Base-by-base conservation (phyloP, 2,888 invertebrate genomes). In the Pristionchus fissidentatus region DNA sequence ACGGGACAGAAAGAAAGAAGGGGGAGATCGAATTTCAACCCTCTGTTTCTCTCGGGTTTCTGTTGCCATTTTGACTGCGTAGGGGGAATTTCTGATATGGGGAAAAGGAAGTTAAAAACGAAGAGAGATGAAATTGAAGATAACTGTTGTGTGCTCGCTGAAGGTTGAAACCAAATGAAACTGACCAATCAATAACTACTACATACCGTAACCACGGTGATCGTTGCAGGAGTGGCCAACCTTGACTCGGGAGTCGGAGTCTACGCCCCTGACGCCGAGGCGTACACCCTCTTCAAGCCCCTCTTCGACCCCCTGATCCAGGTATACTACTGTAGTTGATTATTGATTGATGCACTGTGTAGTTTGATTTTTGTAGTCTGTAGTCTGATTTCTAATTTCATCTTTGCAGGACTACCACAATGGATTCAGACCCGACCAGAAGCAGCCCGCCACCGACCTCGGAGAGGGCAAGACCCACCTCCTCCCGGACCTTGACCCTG, bases 301-400 rank as follows among this genome's bases (percentile, higher is more conserved):
- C 94, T 98, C 90, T 98, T 98, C 94, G 97, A 98, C 94, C 97
- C 97, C 93, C 96, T 98, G 94, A 98, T 98, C 93, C 97, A 92
- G 87, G 90, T 86, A 41, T 32, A 2, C 2, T 43, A n/a, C 1
- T 10, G 70, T 32, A 55, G 13, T 15, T 52, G 10, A 15, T 22
- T 15, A 52, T 22, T 22, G n/a, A n/a, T n/a, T n/a, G n/a, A n/a
- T n/a, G n/a, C 32, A 62, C 62, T 5, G 52, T 77, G 10, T 10
- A 22, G 38, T 52, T 55, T 79, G 79, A 55, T 26, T 41, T 57
- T 41, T 79, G 79, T 38, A 26, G 3, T 77, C 10, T 49, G 46
- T 22, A 29, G 19, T 77, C 13, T 77, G 75, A n/a, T n/a, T n/a
- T n/a, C n/a, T n/a, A n/a, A n/a, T n/a, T n/a, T n/a, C n/a, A 49